Conservation (phyloP, 2,888 invertebrate genomes). For the Holacanthella duospinosa region DNA sequence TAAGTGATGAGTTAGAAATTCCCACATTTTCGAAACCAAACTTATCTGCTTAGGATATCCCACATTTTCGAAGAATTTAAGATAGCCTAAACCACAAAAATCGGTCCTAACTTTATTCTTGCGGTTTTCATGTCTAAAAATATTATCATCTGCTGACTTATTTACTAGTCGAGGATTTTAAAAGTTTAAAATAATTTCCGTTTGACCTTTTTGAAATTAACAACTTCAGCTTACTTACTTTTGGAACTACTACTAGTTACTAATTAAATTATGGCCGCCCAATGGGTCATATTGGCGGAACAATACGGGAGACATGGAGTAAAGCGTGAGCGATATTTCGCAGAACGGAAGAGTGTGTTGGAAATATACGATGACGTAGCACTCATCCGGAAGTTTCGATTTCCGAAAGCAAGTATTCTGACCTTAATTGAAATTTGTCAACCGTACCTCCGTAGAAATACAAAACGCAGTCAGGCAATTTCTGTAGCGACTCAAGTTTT, state of each 20-base stretch:
- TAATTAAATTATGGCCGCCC: not conserved
- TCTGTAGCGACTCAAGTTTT: constrained; percentile 12
- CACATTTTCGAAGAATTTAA: not conserved
- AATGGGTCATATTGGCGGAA: not conserved
- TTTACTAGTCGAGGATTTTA: too few species aligned
- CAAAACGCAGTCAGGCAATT: not conserved
- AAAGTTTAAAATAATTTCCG: not conserved
- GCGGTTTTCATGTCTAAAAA: not conserved
- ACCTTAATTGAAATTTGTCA: not conserved
- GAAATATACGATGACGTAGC: constrained; percentile 2
- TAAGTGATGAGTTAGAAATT: not conserved
- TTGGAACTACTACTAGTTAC: too few species aligned
- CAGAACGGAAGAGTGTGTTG: constrained; percentile 1
- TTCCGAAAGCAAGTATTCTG: not conserved
- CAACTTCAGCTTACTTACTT: too few species aligned
- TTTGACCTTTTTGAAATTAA: too few species aligned
- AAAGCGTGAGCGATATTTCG: not conserved
- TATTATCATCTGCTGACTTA: not conserved
- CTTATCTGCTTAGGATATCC: not conserved
- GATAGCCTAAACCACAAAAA: not conserved
- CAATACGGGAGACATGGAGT: not conserved
- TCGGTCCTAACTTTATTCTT: not conserved
- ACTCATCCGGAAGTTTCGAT: not conserved
- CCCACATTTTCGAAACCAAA: not conserved
- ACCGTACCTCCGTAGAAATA: not conserved